Evolutionary conservation across 2,113 vertebrate species (phyloP).

Genomic region (Morone chrysops): DNA sequence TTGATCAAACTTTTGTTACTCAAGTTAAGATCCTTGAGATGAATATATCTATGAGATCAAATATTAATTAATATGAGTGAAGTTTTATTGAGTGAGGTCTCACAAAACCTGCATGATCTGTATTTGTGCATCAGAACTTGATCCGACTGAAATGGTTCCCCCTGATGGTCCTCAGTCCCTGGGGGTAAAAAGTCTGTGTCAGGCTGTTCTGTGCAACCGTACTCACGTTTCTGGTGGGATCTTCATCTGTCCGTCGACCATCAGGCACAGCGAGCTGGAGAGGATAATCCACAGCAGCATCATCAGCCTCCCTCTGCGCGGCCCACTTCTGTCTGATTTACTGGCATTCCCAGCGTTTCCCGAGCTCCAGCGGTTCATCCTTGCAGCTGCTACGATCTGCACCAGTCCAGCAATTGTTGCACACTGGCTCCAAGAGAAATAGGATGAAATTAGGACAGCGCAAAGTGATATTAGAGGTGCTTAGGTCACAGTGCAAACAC

Average conservation of each 20-base stretch:
- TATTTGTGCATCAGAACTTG: not conserved
- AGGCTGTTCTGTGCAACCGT: not conserved
- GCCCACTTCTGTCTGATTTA: slow-evolving; percentile 60
- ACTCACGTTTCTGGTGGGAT: slow-evolving; percentile 94
- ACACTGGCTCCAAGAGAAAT: slow-evolving; percentile 39
- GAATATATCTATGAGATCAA: too few relatives aligned
- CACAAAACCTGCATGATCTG: too few relatives aligned
- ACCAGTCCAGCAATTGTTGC: slow-evolving; percentile 47
- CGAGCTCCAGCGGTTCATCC: slow-evolving; percentile 61
- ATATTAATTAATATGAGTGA: too few relatives aligned
- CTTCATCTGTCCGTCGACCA: slow-evolving; percentile 84
- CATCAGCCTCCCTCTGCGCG: slow-evolving; percentile 66
- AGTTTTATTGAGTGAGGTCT: too few relatives aligned
- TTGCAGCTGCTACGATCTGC: slow-evolving; percentile 60
- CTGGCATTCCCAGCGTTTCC: slow-evolving; percentile 49
- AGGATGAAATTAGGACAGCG: slow-evolving; percentile 36
- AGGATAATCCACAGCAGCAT: slow-evolving; percentile 83
- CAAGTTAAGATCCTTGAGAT: too few relatives aligned
- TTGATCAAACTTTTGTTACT: too few relatives aligned
- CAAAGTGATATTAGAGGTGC: slow-evolving; percentile 29
- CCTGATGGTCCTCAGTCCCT: not conserved
- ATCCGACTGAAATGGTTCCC: not conserved
- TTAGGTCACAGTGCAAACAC: slow-evolving; percentile 29
- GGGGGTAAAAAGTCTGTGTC: not conserved
- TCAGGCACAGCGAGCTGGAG: slow-evolving; percentile 76